phyloP scores from a whole-genome alignment of 1,140 invertebrate species.

The Littorina saxatilis region DNA sequence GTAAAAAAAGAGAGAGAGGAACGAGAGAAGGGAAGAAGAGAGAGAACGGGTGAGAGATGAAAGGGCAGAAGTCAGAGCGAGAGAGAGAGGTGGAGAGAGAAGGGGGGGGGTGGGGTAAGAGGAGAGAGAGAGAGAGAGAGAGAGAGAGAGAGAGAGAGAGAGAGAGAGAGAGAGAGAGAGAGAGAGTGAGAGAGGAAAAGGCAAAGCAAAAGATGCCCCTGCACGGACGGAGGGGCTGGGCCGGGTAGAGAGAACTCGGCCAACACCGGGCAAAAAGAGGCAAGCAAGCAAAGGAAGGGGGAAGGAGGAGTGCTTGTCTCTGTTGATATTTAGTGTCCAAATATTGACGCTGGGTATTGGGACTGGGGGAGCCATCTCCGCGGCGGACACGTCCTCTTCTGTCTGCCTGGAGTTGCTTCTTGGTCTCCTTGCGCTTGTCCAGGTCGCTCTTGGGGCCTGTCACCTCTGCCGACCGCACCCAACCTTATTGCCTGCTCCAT shows the following conservation, averaged over 20 bases:
- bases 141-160: too few species aligned
- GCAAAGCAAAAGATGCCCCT: too few species aligned
- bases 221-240: neutral
- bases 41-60: neutral
- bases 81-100: neutral
- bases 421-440: too few species aligned
- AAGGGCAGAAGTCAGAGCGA: neutral
- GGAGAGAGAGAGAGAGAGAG: too few species aligned
- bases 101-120: neutral
- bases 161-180: conserved; percentile 8
- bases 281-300: neutral
- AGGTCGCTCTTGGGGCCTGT: neutral
- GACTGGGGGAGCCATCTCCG: neutral
- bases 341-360: conserved; percentile 28
- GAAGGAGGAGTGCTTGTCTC: neutral
- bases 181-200: too few species aligned
- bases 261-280: neutral
- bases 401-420: too few species aligned
- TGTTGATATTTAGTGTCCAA: conserved; percentile 38
- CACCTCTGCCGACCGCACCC: too few species aligned
- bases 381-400: neutral
- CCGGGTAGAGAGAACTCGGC: neutral
- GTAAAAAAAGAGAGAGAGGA: conserved; percentile 23
- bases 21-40: neutral
- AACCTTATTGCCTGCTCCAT: neutral